Conservation (phyloP, 2,888 invertebrate genomes). For the Eupeodes latifasciatus region DNA sequence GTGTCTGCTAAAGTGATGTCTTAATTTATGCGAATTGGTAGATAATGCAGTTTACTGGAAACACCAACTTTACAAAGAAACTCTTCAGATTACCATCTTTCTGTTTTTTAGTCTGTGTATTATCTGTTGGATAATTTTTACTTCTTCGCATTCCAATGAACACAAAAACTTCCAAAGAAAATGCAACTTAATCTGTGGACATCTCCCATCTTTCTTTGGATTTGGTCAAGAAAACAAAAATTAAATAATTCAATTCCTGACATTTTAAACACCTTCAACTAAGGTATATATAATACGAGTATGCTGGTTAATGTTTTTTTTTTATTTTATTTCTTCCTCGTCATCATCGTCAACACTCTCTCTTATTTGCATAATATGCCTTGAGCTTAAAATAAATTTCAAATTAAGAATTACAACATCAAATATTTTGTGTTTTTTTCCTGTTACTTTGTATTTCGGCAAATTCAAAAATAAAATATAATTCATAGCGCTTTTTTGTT, state of each 20-base stretch:
- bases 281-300: background rate
- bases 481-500: background rate
- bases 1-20: slow-evolving; percentile 57
- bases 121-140: slow-evolving; percentile 20
- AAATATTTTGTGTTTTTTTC: background rate
- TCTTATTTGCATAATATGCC: slow-evolving; percentile 66
- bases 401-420: slow-evolving; percentile 36
- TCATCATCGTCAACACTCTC: slow-evolving; percentile 37
- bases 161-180: slow-evolving; percentile 15
- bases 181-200: slow-evolving; percentile 30
- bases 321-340: background rate
- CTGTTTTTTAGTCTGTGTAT: background rate
- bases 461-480: slow-evolving; percentile 6
- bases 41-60: slow-evolving; percentile 50
- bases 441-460: background rate
- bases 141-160: slow-evolving; percentile 39
- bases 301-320: too few species aligned
- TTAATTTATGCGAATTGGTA: slow-evolving; percentile 70
- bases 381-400: slow-evolving; percentile 46
- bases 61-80: slow-evolving; percentile 41
- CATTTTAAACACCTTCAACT: slow-evolving; percentile 27
- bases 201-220: background rate
- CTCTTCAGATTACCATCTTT: slow-evolving; percentile 63
- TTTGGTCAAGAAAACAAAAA: slow-evolving; percentile 24
- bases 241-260: slow-evolving; percentile 28